Evolutionary conservation across 2,113 vertebrate species (phyloP).

Genomic region (Sinocyclocheilus anophthalmus): DNA sequence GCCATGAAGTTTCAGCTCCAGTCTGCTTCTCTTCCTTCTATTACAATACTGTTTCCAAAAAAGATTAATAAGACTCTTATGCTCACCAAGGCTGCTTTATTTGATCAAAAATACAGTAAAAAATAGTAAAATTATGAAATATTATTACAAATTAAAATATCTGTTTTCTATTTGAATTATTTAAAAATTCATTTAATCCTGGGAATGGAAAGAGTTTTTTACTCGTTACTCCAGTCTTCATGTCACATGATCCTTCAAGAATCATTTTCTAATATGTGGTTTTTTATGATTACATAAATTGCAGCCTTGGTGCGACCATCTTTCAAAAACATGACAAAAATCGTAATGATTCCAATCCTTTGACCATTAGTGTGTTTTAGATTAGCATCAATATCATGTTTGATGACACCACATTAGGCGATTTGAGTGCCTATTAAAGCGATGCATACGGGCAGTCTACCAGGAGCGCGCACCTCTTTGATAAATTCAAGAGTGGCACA

Average conservation of each 20-base stretch:
- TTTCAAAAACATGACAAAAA: neutral
- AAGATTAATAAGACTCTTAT: neutral
- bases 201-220: too few species aligned
- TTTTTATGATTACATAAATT: neutral
- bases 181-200: too few species aligned
- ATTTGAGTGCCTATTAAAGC: slow-evolving; percentile 42
- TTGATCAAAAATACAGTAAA: neutral
- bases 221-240: neutral
- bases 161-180: too few species aligned
- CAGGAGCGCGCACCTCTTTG: neutral
- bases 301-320: neutral
- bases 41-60: neutral
- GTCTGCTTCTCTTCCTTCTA: neutral
- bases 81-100: neutral
- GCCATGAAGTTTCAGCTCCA: neutral
- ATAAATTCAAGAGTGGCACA: neutral
- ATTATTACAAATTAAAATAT: too few species aligned
- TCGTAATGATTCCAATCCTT: neutral
- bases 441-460: neutral
- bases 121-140: neutral
- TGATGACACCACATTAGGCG: slow-evolving; percentile 22
- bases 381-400: slow-evolving; percentile 11
- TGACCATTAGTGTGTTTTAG: neutral
- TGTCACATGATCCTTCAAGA: neutral
- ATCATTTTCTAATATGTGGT: neutral